These are phyloP conservation scores for Phrynosoma blainvillii DNA, from an alignment of 2,113 vertebrate genomes.

Conservation along the genomic window DNA sequence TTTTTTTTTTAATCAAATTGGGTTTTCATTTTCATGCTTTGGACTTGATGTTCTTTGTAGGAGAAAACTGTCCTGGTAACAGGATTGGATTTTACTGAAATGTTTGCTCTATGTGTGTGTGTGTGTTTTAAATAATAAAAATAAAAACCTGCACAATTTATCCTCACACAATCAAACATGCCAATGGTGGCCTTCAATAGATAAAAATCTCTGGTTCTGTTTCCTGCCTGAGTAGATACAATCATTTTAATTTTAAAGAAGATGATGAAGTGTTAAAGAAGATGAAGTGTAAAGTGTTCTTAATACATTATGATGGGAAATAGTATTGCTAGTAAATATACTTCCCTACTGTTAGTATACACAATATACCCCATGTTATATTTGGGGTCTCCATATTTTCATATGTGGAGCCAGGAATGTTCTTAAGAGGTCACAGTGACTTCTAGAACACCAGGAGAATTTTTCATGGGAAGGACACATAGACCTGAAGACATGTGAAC, in stretches of 20 bases:
- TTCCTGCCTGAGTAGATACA: constrained; percentile 15
- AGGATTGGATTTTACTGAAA: constrained; percentile 16
- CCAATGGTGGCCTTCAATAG: background rate
- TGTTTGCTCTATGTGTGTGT: accelerated
- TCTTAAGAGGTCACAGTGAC: no score
- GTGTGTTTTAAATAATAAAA: background rate
- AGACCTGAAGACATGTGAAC: no score
- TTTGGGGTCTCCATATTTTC: no score
- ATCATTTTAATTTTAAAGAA: constrained; percentile 24
- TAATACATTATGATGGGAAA: constrained; percentile 5
- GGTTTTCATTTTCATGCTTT: constrained; percentile 13
- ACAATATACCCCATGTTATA: no score
- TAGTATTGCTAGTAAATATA: constrained; percentile 4
- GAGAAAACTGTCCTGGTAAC: background rate
- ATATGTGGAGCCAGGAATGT: no score
- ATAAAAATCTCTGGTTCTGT: constrained; percentile 6
- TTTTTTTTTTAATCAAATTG: accelerated
- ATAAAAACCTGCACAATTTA: background rate
- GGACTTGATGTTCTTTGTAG: constrained; percentile 13
- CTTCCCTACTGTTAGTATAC: background rate
- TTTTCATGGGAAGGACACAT: no score
- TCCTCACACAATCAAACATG: background rate
- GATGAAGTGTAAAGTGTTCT: constrained; percentile 24
- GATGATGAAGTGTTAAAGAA: background rate
- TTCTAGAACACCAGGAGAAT: no score